These are phyloP conservation scores for Melanogrammus aeglefinus DNA, from an alignment of 2,797 vertebrate species.

Conservation along the genomic window DNA sequence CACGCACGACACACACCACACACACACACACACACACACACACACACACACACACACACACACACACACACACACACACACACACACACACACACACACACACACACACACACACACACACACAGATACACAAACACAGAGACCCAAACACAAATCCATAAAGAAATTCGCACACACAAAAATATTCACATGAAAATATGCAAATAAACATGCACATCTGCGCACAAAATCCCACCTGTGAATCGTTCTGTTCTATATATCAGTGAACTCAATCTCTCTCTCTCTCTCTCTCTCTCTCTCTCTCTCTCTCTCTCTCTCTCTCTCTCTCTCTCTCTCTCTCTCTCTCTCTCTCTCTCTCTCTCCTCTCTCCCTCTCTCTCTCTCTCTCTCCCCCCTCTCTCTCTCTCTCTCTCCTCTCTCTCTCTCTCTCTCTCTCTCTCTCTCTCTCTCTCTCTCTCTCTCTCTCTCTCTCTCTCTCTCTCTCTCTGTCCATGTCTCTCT, in stretches of 20 bases:
- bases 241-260: not conserved
- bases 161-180: conserved; percentile 18
- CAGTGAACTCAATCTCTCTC: too few species aligned
- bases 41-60: too few species aligned
- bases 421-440: conserved; percentile 21
- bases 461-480: conserved; percentile 14
- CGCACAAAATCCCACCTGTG: conserved; percentile 3
- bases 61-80: too few species aligned
- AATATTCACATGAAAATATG: conserved; percentile 8
- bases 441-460: conserved; percentile 18
- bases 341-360: too few species aligned
- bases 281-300: too few species aligned
- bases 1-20: too few species aligned
- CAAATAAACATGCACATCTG: conserved; percentile 17
- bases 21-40: too few species aligned
- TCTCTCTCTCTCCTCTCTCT: too few species aligned
- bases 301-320: conserved; percentile 6
- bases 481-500: conserved; percentile 17
- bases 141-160: not conserved
- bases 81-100: conserved; percentile 19
- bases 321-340: not conserved
- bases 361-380: not conserved
- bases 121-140: too few species aligned
- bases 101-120: too few species aligned
- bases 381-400: too few species aligned